Conservation (phyloP, 2,113 vertebrate species). For the Mirza zaza region DNA sequence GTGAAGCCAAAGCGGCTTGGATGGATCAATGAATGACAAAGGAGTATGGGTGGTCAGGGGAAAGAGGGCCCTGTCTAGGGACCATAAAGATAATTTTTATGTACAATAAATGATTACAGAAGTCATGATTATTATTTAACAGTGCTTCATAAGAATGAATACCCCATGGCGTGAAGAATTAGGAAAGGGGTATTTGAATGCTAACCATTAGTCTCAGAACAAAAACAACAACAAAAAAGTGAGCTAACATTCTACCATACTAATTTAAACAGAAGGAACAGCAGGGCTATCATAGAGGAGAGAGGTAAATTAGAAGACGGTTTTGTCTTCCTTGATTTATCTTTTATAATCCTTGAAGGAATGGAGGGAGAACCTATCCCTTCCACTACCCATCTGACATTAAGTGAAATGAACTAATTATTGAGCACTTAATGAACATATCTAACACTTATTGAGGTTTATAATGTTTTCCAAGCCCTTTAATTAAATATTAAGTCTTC, state of each 20-base stretch:
- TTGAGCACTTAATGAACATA: background rate
- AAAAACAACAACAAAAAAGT: background rate
- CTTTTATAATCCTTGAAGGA: background rate
- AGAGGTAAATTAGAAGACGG: background rate
- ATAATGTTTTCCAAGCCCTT: background rate
- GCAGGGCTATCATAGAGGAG: background rate
- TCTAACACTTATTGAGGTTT: background rate
- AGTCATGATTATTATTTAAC: background rate
- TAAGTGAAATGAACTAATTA: constrained; percentile 25
- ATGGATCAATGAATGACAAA: background rate
- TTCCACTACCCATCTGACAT: background rate
- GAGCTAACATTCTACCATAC: background rate
- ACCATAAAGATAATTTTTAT: background rate
- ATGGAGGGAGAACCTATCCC: background rate
- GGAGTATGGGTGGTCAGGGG: accelerated
- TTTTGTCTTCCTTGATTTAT: background rate
- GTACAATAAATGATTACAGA: background rate
- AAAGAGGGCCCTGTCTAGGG: background rate
- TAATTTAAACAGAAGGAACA: background rate
- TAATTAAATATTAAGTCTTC: background rate
- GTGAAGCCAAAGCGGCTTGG: background rate
- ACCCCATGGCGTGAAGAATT: background rate
- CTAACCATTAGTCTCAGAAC: background rate
- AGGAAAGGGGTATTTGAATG: background rate
- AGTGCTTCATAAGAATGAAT: background rate